Base-by-base conservation (phyloP, 2,797 vertebrate species). In the Xyrichtys novacula region DNA sequence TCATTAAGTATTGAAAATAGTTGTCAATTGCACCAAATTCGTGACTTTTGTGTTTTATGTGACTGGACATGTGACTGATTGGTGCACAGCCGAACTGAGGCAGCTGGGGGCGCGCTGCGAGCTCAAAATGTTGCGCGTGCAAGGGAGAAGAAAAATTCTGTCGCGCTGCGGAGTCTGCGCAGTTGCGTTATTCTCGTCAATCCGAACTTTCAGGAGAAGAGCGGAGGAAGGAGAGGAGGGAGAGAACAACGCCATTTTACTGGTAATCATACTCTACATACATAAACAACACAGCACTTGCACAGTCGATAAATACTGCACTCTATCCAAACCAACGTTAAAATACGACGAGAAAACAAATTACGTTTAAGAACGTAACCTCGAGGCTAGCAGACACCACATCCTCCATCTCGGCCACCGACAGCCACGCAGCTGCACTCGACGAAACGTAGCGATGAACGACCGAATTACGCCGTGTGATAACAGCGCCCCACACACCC, bases 121-220 rank as follows among this genome's bases (percentile, higher is more conserved):
- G 9, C 20, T 22, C 11, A 53, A 80, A 82, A 81, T 67, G 71
- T 81, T 77, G 85, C 89, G 88, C 85, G 85, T 87, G 76, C 62
- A 22, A 65, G 80, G 58, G n/a, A 65, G 16, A 50, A 68, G 65
- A 64, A 56, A 23, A 36, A 28, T 5, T 2, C 6, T 29, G 28
- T 39, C 52, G 79, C 69, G 57, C 65, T 32, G 71, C 68, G 65
- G 85, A 81, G 85, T 76, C 77, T 90, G 89, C 91, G 90, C 88
- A 88, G 53, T 87, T 1, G 19, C 28, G 17, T 52, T 64, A 16
- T 72, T 79, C 71, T 80, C 84, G 80, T 83, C 85, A 76, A 62
- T 88, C 77, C 89, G 89, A 91, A 91, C 44, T 90, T 90, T 88
- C 86, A 77, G 85, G 86, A 86, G 83, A 85, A 63, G 29, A 68